A percentile compares a stretch with the other conserved stretches of the same genome.
These are phyloP conservation scores for Spea multiplicata DNA, from an alignment of 2,113 vertebrate species.

Conservation along the genomic window DNA sequence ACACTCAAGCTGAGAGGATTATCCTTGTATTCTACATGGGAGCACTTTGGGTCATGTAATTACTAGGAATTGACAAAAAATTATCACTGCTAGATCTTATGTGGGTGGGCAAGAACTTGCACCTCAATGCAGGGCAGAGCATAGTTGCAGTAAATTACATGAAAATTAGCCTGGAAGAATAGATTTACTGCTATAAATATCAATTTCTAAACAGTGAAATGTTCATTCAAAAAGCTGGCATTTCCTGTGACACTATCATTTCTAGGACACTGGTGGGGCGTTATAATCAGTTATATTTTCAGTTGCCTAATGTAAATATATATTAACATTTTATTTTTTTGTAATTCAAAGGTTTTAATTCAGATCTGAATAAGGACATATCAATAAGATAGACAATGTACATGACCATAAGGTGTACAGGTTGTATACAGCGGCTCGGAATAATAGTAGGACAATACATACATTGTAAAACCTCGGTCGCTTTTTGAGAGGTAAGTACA, in stretches of 20 bases:
- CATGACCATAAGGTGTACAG: no score
- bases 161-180: conserved; percentile 37
- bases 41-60: conserved; percentile 57
- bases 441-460: no score
- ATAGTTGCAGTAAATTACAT: conserved; percentile 49
- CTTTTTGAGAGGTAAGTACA: no score
- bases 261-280: conserved; percentile 51
- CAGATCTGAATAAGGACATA: no score
- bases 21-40: conserved; percentile 54
- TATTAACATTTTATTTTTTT: conserved; percentile 3
- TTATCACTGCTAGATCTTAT: conserved; percentile 48
- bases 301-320: conserved; percentile 47
- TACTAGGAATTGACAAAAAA: conserved; percentile 57
- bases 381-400: no score
- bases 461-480: no score
- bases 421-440: no score
- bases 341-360: no score
- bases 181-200: conserved; percentile 27
- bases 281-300: conserved; percentile 53
- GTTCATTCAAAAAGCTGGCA: conserved; percentile 35
- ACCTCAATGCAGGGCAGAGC: conserved; percentile 39
- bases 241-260: conserved; percentile 43
- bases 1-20: conserved; percentile 45
- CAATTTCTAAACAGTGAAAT: conserved; percentile 52
- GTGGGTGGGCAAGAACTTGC: conserved; percentile 46